phyloP scores from a whole-genome alignment of 2,888 invertebrate genomes.

The Nemoura dubitans region DNA sequence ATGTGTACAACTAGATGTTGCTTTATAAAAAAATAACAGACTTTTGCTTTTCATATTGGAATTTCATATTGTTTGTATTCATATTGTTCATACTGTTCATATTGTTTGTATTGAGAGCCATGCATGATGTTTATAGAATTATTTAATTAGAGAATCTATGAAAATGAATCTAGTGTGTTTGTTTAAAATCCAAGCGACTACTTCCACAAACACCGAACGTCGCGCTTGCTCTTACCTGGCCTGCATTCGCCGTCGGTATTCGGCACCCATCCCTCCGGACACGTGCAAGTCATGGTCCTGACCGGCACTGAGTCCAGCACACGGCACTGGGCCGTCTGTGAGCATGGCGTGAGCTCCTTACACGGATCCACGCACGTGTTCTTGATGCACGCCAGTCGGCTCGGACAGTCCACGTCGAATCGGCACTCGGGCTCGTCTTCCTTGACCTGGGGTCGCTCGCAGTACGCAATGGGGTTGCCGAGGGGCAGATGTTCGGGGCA shows the following conservation, averaged over 20 bases:
- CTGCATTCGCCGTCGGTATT: conserved; percentile 81
- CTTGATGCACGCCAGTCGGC: conserved; percentile 81
- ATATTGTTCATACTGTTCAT: no score
- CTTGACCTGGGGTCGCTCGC: conserved; percentile 66
- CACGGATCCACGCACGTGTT: conserved; percentile 84
- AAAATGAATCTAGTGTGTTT: no score
- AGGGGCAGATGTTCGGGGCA: conserved; percentile 82
- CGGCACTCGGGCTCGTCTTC: conserved; percentile 73
- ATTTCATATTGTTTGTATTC: no score
- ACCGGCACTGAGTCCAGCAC: conserved; percentile 87
- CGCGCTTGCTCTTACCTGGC: conserved; percentile 61
- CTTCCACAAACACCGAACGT: no score
- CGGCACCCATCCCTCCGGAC: conserved; percentile 85
- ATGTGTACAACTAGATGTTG: no score
- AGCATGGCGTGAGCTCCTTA: conserved; percentile 77
- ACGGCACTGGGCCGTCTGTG: conserved; percentile 77
- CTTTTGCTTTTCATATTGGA: no score
- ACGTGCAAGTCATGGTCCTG: conserved; percentile 87
- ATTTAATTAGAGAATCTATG: no score
- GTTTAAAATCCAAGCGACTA: no score
- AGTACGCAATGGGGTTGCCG: conserved; percentile 83
- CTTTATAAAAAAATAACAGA: no score
- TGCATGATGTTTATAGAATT: no score
- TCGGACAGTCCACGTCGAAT: conserved; percentile 82
- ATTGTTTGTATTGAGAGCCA: no score